These are phyloP conservation scores for Pao palembangensis DNA, from an alignment of 2,113 vertebrate genomes.

Conservation along the genomic window DNA sequence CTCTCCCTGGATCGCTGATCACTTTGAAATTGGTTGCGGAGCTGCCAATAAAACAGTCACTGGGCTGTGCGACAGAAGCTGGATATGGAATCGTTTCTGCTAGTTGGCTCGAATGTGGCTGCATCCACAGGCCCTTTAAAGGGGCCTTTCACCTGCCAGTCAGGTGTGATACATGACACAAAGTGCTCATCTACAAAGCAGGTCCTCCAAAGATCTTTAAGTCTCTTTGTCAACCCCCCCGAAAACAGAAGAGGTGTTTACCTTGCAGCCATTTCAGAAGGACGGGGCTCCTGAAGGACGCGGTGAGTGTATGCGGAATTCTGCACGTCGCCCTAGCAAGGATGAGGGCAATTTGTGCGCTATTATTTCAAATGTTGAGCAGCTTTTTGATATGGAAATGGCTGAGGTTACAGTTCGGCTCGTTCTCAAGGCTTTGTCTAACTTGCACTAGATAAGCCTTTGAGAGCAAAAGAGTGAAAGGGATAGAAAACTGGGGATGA, in stretches of 20 bases:
- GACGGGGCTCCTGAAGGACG: slow-evolving; percentile 31
- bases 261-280: slow-evolving; percentile 40
- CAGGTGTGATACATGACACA: slow-evolving; percentile 41
- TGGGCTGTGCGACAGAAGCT: no score
- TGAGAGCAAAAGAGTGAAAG: slow-evolving; percentile 31
- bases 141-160: not conserved
- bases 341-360: slow-evolving; percentile 49
- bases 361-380: slow-evolving; percentile 41
- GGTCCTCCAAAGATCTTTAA: slow-evolving; percentile 35
- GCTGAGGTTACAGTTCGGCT: slow-evolving; percentile 39
- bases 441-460: slow-evolving; percentile 36
- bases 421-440: slow-evolving; percentile 52
- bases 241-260: slow-evolving; percentile 40
- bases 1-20: no score
- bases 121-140: no score
- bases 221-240: slow-evolving; percentile 49
- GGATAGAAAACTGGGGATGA: slow-evolving; percentile 40
- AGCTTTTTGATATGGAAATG: slow-evolving; percentile 57
- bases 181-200: slow-evolving; percentile 22
- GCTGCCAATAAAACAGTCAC: no score
- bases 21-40: no score
- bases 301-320: slow-evolving; percentile 35
- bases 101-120: no score
- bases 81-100: no score
- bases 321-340: slow-evolving; percentile 20